phyloP scores from a whole-genome alignment of 2,113 vertebrate genomes.

The Cynocephalus volans region DNA sequence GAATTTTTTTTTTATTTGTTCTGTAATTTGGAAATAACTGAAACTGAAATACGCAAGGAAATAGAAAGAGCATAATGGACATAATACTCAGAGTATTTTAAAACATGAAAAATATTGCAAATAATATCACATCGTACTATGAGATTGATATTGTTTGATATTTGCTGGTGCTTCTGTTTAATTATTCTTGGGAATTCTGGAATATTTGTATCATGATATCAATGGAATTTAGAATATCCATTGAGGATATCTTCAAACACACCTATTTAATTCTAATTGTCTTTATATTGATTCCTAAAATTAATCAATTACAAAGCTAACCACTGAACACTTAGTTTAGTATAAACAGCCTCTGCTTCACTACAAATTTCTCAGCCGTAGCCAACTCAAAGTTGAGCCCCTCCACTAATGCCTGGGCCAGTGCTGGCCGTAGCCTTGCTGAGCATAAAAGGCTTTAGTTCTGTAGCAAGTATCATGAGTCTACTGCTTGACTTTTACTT shows the following conservation, averaged over 20 bases:
- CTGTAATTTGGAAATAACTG: neutral
- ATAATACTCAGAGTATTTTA: neutral
- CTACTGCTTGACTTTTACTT: neutral
- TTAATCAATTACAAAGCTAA: neutral
- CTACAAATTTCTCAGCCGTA: neutral
- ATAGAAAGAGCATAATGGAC: neutral
- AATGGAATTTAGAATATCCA: neutral
- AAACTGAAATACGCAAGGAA: neutral
- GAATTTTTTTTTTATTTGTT: neutral
- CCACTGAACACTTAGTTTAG: neutral
- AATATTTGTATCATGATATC: neutral
- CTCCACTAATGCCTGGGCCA: neutral
- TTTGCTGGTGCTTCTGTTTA: neutral
- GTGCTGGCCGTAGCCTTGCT: neutral
- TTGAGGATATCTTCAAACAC: neutral
- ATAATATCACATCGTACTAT: neutral
- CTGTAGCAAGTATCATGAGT: neutral
- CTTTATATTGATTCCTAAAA: neutral
- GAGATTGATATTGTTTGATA: neutral
- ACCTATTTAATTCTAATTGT: neutral
- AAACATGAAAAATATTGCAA: neutral
- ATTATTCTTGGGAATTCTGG: neutral
- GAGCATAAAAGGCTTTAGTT: neutral
- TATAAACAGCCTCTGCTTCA: neutral
- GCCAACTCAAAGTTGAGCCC: neutral